These are phyloP conservation scores for Buphagus erythrorhynchus DNA, from an alignment of 2,797 vertebrate genomes.

Conservation along the genomic window DNA sequence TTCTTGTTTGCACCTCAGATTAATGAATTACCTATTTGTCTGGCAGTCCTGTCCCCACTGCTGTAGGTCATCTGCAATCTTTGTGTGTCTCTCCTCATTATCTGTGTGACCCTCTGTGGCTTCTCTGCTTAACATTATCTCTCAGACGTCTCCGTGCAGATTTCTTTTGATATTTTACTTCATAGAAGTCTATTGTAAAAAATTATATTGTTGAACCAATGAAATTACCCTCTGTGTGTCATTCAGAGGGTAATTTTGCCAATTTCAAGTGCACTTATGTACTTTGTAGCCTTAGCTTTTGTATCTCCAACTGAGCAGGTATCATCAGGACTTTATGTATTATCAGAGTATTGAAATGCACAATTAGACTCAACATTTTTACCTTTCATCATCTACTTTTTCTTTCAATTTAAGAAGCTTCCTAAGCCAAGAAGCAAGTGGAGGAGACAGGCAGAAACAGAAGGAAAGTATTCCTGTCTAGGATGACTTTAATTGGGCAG, in stretches of 20 bases:
- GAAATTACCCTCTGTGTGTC: no score
- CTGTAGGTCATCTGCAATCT: not conserved
- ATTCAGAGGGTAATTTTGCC: not conserved
- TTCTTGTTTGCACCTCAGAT: not conserved
- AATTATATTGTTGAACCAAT: not conserved
- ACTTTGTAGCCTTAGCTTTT: not conserved
- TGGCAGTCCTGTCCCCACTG: not conserved
- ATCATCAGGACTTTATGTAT: not conserved
- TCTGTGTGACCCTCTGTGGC: not conserved
- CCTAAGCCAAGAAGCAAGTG: not conserved
- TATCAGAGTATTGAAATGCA: not conserved
- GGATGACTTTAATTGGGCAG: not conserved
- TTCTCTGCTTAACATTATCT: not conserved
- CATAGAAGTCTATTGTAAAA: not conserved
- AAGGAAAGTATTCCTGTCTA: not conserved
- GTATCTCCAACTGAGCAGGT: not conserved
- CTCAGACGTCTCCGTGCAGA: not conserved
- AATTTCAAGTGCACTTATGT: not conserved
- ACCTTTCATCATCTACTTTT: not conserved
- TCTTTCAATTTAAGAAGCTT: not conserved
- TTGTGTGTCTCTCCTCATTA: not conserved
- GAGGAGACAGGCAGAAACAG: not conserved
- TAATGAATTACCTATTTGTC: not conserved
- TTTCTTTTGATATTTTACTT: slow-evolving; percentile 13
- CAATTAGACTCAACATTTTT: not conserved